These are phyloP conservation scores for Torymus auratus DNA, from an alignment of 2,888 invertebrate species.

Conservation along the genomic window DNA sequence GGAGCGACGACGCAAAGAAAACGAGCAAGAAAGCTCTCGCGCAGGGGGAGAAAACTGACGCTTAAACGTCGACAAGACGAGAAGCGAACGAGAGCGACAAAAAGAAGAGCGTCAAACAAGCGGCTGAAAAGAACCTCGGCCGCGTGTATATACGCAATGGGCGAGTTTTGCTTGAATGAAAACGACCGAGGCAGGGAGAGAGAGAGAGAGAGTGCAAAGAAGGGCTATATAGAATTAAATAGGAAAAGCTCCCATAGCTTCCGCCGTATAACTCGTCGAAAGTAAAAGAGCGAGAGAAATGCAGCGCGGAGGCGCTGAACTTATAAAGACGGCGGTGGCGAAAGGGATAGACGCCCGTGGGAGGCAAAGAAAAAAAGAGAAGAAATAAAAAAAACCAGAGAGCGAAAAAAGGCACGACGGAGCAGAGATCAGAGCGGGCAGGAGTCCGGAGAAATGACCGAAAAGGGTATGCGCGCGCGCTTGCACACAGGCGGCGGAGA, in stretches of 20 bases:
- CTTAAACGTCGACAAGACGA: background rate
- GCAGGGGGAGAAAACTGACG: background rate
- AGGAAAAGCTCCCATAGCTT: constrained; percentile 10
- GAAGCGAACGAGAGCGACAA: background rate
- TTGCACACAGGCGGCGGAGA: background rate
- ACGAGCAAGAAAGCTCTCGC: too few relatives aligned
- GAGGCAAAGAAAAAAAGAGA: too few relatives aligned
- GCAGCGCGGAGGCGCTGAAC: background rate
- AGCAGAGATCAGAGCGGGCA: background rate
- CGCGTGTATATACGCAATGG: background rate
- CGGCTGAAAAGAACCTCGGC: constrained; percentile 8
- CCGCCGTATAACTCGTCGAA: constrained; percentile 21
- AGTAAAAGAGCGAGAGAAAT: constrained; percentile 34
- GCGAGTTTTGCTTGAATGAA: constrained; percentile 15
- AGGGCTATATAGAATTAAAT: constrained; percentile 27
- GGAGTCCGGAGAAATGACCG: background rate
- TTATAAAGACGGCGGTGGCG: constrained; percentile 5
- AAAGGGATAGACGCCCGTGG: too few relatives aligned
- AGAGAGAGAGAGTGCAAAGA: too few relatives aligned
- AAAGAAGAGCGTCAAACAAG: constrained; percentile 10
- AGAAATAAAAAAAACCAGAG: background rate
- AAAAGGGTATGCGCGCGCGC: background rate
- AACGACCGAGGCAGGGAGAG: constrained; percentile 1
- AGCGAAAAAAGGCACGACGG: background rate
- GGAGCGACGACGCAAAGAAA: too few relatives aligned